These are phyloP conservation scores for Cyprinodon tularosa DNA, from an alignment of 2,113 vertebrate genomes.

Conservation along the genomic window DNA sequence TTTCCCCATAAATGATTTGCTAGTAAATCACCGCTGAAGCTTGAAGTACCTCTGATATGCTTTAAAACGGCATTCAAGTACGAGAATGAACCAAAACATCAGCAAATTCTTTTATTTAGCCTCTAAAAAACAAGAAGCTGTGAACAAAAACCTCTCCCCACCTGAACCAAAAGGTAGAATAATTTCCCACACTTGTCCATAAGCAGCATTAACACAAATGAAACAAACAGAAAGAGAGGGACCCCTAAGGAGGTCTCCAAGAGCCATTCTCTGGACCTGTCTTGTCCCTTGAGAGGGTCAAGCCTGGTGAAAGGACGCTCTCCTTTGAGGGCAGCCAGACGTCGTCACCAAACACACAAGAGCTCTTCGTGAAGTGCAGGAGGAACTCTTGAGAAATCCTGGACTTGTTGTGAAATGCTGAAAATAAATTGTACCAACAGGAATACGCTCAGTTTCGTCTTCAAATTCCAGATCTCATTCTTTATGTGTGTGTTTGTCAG, in stretches of 20 bases:
- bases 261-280: constrained; percentile 35
- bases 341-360: constrained; percentile 32
- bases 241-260: constrained; percentile 36
- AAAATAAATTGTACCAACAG: constrained; percentile 9
- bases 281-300: constrained; percentile 58
- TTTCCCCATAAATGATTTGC: no score
- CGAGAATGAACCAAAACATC: background rate
- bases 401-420: constrained; percentile 32
- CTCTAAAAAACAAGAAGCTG: background rate
- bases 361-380: constrained; percentile 38
- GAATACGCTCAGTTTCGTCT: background rate
- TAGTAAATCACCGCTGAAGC: no score
- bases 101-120: background rate
- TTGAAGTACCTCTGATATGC: no score
- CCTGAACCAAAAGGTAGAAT: constrained; percentile 46
- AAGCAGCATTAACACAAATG: constrained; percentile 24
- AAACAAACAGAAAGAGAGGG: constrained; percentile 23
- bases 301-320: constrained; percentile 54
- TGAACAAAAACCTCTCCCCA: background rate
- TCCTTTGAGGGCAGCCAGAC: constrained; percentile 42
- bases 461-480: background rate
- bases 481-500: background rate
- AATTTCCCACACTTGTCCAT: constrained; percentile 37
- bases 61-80: background rate
- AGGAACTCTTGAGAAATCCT: constrained; percentile 24